These are phyloP conservation scores for Pseudolaguvia tuberculata DNA, from an alignment of 2,113 vertebrate species.

Conservation along the genomic window DNA sequence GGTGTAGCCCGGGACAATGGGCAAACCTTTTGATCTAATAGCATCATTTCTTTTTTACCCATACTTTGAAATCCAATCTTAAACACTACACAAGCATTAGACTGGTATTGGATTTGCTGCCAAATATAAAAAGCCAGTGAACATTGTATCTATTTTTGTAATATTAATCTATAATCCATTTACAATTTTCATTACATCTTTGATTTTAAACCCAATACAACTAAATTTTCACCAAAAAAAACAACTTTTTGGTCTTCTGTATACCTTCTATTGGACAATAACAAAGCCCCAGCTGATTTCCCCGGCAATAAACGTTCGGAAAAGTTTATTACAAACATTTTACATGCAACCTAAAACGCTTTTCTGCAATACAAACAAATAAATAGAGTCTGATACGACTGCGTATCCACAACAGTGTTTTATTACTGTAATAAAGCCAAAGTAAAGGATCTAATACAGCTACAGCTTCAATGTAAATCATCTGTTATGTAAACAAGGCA, in stretches of 20 bases:
- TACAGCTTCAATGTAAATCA: not conserved
- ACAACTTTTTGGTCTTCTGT: not conserved
- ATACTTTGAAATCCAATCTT: too few relatives aligned
- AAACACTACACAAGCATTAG: too few relatives aligned
- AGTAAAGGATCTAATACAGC: constrained; percentile 5
- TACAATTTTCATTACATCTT: not conserved
- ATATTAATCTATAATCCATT: not conserved
- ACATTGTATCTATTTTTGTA: not conserved
- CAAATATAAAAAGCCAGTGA: not conserved
- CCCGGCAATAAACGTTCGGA: not conserved
- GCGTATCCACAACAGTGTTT: not conserved
- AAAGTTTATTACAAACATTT: constrained; percentile 14
- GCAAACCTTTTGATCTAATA: too few relatives aligned
- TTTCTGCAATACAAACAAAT: constrained; percentile 8
- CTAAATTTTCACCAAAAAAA: not conserved
- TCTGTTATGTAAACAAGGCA: not conserved
- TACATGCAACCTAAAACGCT: not conserved
- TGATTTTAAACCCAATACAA: not conserved
- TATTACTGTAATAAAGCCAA: constrained; percentile 12
- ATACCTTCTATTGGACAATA: not conserved
- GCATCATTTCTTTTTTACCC: too few relatives aligned
- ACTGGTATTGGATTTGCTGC: not conserved
- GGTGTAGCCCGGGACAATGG: too few relatives aligned
- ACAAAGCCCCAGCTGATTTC: not conserved
- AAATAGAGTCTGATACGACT: constrained; percentile 5